Base-by-base conservation (phyloP, 2,888 invertebrate genomes). In the Tolmerus cingulatus region DNA sequence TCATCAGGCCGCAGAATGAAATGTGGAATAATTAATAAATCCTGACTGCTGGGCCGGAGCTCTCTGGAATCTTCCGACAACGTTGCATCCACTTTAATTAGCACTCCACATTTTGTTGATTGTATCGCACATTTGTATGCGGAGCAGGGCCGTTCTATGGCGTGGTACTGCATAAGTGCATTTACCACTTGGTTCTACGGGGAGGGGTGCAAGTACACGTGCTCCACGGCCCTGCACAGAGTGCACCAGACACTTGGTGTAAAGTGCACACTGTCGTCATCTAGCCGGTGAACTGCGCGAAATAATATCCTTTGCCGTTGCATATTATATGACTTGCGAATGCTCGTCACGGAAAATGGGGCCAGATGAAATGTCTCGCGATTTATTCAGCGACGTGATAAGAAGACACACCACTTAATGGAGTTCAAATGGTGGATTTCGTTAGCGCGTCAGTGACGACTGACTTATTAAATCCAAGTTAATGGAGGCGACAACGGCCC, bases 1-100 rank as follows among this genome's bases (percentile, higher is more conserved):
- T 43, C 37, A 66, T 66, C 66, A 66, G 14, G 78, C 78, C 40
- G 9, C 30, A 79, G 23, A 46, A 79, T 51, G 46, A 79, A 51
- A 79, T 27, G 79, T 79, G 79, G 79, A 79, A 79, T 79, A 79
- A 79, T 51, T 79, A 51, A 79, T 79, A 79, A 79, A 30, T 27
- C 79, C 51, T 9, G 12, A 9, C 14, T 34, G 7, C 43, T 27
- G 23, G 14, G 7, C 79, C 19, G 5, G 30, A 27, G 51, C 51
- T 8, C 23, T 16, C 7, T 34, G 30, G 14, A 79, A 51, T 46
- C 79, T 79, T 78, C 79, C 30, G 46, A 51, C 79, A 23, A 51
- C 27, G 23, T 46, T 51, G 51, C 46, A 79, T 79, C 51, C 79
- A 51, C 79, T 79, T 79, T 79, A 79, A 79, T 79, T 79, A 79